Evolutionary conservation across 2,888 invertebrate genomes (phyloP).

Genomic region (Operophtera brumata): DNA sequence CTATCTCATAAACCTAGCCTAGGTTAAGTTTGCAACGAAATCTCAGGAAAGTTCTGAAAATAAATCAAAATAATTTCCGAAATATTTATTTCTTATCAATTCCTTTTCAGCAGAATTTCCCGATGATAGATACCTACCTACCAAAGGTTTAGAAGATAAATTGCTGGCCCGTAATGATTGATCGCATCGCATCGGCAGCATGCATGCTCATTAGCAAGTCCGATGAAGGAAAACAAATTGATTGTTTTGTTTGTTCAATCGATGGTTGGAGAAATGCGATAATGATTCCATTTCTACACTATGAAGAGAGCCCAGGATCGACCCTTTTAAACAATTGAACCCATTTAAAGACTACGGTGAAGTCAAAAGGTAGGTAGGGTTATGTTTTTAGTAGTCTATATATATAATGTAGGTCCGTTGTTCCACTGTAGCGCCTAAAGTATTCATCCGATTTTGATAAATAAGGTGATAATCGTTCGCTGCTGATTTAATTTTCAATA

Average conservation of each 20-base stretch:
- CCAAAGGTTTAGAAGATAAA: conserved; percentile 25
- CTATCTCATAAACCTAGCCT: too few species aligned
- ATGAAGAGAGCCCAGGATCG: too few species aligned
- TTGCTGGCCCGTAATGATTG: conserved; percentile 36
- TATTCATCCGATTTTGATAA: too few species aligned
- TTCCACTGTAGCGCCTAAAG: too few species aligned
- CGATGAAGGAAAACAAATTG: conserved; percentile 28
- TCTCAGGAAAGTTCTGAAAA: background rate
- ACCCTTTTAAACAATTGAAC: too few species aligned
- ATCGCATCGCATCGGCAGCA: conserved; percentile 31
- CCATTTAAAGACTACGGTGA: too few species aligned
- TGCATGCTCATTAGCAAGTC: conserved; percentile 44
- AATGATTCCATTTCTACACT: conserved; percentile 3
- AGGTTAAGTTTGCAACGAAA: too few species aligned
- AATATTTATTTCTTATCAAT: conserved; percentile 10
- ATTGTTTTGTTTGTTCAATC: conserved; percentile 17
- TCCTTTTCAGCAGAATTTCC: conserved; percentile 17
- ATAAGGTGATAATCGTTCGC: too few species aligned
- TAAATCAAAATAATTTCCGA: background rate
- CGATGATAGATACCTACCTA: conserved; percentile 16
- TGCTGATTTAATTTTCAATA: too few species aligned
- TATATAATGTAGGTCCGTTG: too few species aligned
- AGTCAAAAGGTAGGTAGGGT: too few species aligned
- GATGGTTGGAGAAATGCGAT: conserved; percentile 7
- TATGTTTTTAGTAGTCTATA: too few species aligned